Percentiles rank a stretch among this genome's conserved stretches.
Conservation (phyloP, 2,888 invertebrate species). For the Antitype chi region DNA sequence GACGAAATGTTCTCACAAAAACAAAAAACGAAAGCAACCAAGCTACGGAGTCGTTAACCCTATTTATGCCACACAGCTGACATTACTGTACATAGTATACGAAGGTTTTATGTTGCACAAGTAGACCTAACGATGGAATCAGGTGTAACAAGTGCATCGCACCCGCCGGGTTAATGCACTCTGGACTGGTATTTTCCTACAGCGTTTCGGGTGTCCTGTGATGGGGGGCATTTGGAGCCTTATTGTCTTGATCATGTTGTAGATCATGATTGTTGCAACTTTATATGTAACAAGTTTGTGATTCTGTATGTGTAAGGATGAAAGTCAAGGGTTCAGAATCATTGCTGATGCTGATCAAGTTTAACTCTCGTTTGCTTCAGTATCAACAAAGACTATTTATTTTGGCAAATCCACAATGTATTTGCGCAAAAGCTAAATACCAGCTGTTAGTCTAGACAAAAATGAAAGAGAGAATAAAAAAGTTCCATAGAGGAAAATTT, state of each 20-base stretch:
- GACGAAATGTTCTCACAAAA: slow-evolving; percentile 3
- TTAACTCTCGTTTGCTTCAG: not conserved
- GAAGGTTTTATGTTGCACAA: slow-evolving; percentile 72
- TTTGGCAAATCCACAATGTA: not conserved
- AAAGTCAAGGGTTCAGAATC: not conserved
- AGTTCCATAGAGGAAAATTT: not conserved
- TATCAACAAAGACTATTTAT: slow-evolving; percentile 17
- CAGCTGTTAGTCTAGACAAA: slow-evolving; percentile 26
- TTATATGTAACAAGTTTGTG: not conserved
- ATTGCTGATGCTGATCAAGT: not conserved
- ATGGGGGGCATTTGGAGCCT: slow-evolving; percentile 54
- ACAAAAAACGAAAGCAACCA: slow-evolving; percentile 19
- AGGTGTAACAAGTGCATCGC: slow-evolving; percentile 80
- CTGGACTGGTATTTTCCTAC: slow-evolving; percentile 70
- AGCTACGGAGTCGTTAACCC: slow-evolving; percentile 56
- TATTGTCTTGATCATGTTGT: slow-evolving; percentile 8
- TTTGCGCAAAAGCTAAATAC: slow-evolving; percentile 3
- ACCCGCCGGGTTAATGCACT: slow-evolving; percentile 79
- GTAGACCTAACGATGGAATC: slow-evolving; percentile 70
- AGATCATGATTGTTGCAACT: not conserved
- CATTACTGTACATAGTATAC: slow-evolving; percentile 53
- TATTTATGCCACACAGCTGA: slow-evolving; percentile 56
- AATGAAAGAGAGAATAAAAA: not conserved
- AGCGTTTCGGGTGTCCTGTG: slow-evolving; percentile 66
- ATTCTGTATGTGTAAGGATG: not conserved